Evolutionary conservation across 2,797 vertebrate species (phyloP), one percentile per base, ranked within the genome.

Genomic region (Scolopax rusticola): DNA sequence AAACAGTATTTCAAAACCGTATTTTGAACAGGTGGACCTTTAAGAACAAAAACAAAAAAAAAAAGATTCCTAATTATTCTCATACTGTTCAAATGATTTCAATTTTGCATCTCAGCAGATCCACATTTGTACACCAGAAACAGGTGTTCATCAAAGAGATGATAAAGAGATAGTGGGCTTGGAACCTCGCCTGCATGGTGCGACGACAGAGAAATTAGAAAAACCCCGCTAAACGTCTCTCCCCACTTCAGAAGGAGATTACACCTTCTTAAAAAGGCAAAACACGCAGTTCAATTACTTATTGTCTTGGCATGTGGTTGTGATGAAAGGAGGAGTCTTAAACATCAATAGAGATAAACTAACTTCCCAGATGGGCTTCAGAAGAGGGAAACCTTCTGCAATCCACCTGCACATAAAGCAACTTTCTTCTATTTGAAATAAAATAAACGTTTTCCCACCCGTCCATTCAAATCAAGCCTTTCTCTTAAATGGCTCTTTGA

Each of bases 21-120:
- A 98, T 98, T 98, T 98, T 97, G 98, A 98, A 98, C 99, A 99
- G 99, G 98, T 99, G 99, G 98, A 98, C 98, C 84, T 98, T 98
- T 95, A 96, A 97, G 98, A 98, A 48, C 47, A 99, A 98, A 63
- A 64, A 99, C 98, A 97, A 98, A 98, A 48, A 21, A 21, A 98
- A 64, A 64, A 99, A 98, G 97, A 98, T 97, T 97, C 97, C 97
- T 99, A 99, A 99, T 99, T 99, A 99, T 99, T 99, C 98, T 98
- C 98, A 98, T 97, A 98, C 98, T 98, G 97, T 98, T 98, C 98
- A 98, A 98, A 98, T 99, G 97, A 98, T 98, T 98, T 97, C 97
- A 98, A 98, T 98, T 98, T 98, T 97, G 97, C 97, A 92, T 98
- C 97, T 97, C 97, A 97, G 98, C 98, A 98, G 98, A 98, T 97